Evolutionary conservation across 2,797 vertebrate genomes (phyloP), one percentile per base, ranked within the genome.

Genomic region (Macropodus opercularis): DNA sequence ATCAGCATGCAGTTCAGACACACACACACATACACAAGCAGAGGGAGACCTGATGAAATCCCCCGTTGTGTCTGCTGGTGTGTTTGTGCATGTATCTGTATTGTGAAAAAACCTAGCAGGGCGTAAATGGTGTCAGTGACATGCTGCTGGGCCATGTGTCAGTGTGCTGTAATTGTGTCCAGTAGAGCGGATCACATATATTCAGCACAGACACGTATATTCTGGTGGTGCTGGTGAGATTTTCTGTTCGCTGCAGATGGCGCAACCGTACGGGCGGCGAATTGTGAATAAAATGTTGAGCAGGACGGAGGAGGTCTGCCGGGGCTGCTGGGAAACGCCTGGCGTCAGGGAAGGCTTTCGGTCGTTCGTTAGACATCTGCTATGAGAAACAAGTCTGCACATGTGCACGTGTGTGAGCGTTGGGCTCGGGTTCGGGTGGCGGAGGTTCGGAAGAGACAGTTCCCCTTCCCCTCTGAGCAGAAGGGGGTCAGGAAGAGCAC

Each of bases 151-250:
- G 78, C 75, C 76, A 63, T 61, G 77, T 81, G 77, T 81, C 84
- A 72, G 23, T 69, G 79, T 81, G 81, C 80, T 80, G 79, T 90
- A 87, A 89, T 85, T 84, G 84, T 75, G 75, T 85, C 73, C 85
- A 82, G 73, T 76, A 67, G 49, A 43, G 75, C 34, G 4, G 36
- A 68, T 69, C 60, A 57, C 48, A 72, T 53, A 61, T 29, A 64
- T 39, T 60, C 43, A 40, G 23, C 44, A 41, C 48, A 65, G 31
- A 18, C 46, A 24, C 35, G 41, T 22, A 47, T 3, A 43, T 23
- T 61, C 22, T 48, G 61, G 43, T 62, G 69, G n/a, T 29, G 57
- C 22, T 56, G 26, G 35, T 64, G 72, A 54, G 43, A 62, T 15
- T 61, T 63, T 24, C 32, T 42, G 12, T 43, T 47, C 46, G 11